These are phyloP conservation scores for Endomychus coccineus DNA, from an alignment of 2,888 invertebrate genomes.

Conservation along the genomic window DNA sequence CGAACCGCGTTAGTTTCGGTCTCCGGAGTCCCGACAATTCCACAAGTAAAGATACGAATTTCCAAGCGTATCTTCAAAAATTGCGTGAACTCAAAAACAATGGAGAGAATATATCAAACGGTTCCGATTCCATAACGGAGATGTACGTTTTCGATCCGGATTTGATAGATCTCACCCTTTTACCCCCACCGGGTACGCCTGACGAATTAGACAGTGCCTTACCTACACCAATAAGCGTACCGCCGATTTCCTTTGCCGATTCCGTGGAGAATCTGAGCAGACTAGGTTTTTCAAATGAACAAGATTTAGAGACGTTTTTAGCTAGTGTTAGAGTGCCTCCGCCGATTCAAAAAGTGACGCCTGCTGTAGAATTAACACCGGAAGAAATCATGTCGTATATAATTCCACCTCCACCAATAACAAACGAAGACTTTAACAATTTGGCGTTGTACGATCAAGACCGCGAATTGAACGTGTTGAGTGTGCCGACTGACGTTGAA, in stretches of 20 bases:
- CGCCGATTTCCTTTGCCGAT: constrained; percentile 72
- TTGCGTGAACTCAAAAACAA: constrained; percentile 54
- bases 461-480: too few species aligned
- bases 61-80: constrained; percentile 61
- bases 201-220: constrained; percentile 68
- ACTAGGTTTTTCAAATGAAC: constrained; percentile 44
- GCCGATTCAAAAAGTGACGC: constrained; percentile 66
- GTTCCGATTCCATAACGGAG: constrained; percentile 42
- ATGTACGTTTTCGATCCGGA: constrained; percentile 69
- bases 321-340: constrained; percentile 77
- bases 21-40: constrained; percentile 70
- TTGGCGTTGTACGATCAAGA: constrained; percentile 3
- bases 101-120: constrained; percentile 19
- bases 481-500: too few species aligned
- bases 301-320: constrained; percentile 73
- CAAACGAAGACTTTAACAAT: too few species aligned
- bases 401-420: constrained; percentile 77
- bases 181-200: constrained; percentile 80
- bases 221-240: constrained; percentile 62
- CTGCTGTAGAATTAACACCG: constrained; percentile 69
- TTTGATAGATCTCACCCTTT: constrained; percentile 80
- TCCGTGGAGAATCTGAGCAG: constrained; percentile 41
- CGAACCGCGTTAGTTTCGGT: constrained; percentile 68
- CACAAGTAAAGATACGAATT: constrained; percentile 51
- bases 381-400: constrained; percentile 81